Evolutionary conservation across 2,888 invertebrate species (phyloP).

Genomic region (Caenorhabditis auriculariae): DNA sequence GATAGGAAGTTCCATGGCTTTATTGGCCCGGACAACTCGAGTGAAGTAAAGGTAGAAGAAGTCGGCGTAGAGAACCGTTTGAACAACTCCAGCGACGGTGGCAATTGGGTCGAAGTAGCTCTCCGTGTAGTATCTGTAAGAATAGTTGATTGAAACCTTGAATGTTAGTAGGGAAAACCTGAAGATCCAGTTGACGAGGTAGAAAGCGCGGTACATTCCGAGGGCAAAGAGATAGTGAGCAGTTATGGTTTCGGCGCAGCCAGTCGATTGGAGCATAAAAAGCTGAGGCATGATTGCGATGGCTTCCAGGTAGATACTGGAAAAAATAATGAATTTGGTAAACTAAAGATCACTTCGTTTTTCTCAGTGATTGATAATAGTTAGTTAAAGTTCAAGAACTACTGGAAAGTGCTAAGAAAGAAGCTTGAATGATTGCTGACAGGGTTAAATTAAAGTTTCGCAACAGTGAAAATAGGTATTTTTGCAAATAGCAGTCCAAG

Average conservation of each 20-base stretch:
- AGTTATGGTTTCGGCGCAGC: constrained; percentile 89
- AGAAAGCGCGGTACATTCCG: constrained; percentile 67
- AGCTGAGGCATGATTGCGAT: constrained; percentile 97
- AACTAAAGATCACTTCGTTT: no score
- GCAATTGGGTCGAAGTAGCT: constrained; percentile 92
- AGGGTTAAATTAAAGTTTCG: no score
- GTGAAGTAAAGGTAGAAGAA: constrained; percentile 99
- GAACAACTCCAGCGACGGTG: constrained; percentile 92
- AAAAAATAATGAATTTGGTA: background rate
- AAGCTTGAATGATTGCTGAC: no score
- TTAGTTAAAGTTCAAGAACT: background rate
- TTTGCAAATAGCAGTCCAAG: no score
- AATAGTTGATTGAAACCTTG: background rate
- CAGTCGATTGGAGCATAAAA: constrained; percentile 89
- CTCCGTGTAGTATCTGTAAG: constrained; percentile 75
- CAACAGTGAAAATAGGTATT: no score
- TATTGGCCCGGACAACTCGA: constrained; percentile 72
- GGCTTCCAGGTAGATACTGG: constrained; percentile 86
- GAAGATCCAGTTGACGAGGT: constrained; percentile 68
- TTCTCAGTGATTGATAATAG: background rate
- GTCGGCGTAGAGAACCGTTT: constrained; percentile 82
- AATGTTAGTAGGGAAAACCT: constrained; percentile 26
- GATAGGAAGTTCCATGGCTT: constrained; percentile 18
- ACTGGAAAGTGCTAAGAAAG: background rate
- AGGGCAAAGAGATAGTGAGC: constrained; percentile 72